Evolutionary conservation across 64 coral and sea anemone genomes (phyloP).

Genomic region (Astreopora myriophthalma): DNA sequence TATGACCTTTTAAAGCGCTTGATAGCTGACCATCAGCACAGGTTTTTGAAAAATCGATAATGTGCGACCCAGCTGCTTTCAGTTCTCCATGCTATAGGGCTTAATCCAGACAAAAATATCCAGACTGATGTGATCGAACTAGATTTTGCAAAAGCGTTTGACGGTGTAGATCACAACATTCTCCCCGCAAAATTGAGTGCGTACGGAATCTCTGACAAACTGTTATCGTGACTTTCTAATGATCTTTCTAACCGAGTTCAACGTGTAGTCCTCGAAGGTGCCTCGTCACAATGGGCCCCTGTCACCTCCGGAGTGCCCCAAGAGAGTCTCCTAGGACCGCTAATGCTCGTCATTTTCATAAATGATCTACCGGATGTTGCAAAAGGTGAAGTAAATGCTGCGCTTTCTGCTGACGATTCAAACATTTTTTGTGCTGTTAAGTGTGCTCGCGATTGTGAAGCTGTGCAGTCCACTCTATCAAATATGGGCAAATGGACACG

Average conservation of each 20-base stretch:
- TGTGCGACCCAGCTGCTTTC: slow-evolving; percentile 55
- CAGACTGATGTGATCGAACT: slow-evolving; percentile 53
- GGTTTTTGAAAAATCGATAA: slow-evolving; percentile 42
- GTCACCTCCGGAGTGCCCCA: slow-evolving; percentile 60
- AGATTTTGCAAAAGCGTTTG: slow-evolving; percentile 70
- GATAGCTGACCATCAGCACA: slow-evolving; percentile 13
- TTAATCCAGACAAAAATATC: slow-evolving; percentile 33
- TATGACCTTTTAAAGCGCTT: not conserved
- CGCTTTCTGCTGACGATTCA: slow-evolving; percentile 51
- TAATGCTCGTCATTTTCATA: slow-evolving; percentile 35
- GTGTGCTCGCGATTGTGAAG: slow-evolving; percentile 33
- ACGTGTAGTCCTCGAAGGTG: slow-evolving; percentile 21
- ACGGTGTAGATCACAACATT: slow-evolving; percentile 52
- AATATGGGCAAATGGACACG: slow-evolving; percentile 34
- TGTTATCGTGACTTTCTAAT: slow-evolving; percentile 52
- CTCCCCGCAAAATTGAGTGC: slow-evolving; percentile 32
- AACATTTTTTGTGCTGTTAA: slow-evolving; percentile 44
- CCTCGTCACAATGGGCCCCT: slow-evolving; percentile 46
- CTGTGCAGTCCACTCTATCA: slow-evolving; percentile 26
- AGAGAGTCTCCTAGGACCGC: slow-evolving; percentile 41
- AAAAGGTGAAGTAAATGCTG: not conserved
- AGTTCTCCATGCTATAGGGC: slow-evolving; percentile 51
- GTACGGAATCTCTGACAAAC: slow-evolving; percentile 13
- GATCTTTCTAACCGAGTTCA: slow-evolving; percentile 32
- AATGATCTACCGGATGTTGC: slow-evolving; percentile 51